Base-by-base conservation (phyloP, 2,113 vertebrate genomes). In the Lontra canadensis region DNA sequence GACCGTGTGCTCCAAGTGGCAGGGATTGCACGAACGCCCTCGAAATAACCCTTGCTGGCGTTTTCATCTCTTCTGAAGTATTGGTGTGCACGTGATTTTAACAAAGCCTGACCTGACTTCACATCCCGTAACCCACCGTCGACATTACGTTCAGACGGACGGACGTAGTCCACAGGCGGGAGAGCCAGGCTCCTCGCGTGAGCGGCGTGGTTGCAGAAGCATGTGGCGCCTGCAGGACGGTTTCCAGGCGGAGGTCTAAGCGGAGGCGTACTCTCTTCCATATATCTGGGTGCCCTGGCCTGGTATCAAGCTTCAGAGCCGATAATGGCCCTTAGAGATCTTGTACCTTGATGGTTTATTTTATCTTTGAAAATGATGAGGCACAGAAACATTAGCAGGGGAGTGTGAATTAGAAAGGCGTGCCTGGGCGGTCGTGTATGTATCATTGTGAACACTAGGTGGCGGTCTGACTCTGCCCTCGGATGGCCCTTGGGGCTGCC, bases 41-140 rank as follows among this genome's bases (percentile, higher is more conserved):
- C 10, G 3, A 25, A 42, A 17, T 13, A 4, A 15, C 20, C 15
- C 4, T 73, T 6, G 4, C 21, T 34, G 4, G 10, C 29, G 36
- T 20, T 39, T 26, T 47, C 57, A 0, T 0, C 1, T 10, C 1
- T 36, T 76, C n/a, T 1, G 21, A 36, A 20, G 14, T 14, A 12
- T 13, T 9, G 0, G 15, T 13, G 13, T 31, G 44, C 0, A 1
- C 4, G 0, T 10, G 47, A 20, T 29, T 79, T 59, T 23, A 61
- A 17, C 31, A 44, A 11, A 52, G 42, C 47, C 0, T 0, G 14
- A 3, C n/a, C 36, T 17, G 23, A 59, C 20, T 67, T 57, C 55
- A 18, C 5, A 12, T 4, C 0, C 0, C 1, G 10, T 15, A 5
- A 25, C 65, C 44, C 9, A 25, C 39, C 3, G 0, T 0, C 6